These are phyloP conservation scores for Lysandra coridon DNA, from an alignment of 2,888 invertebrate genomes.

Conservation along the genomic window DNA sequence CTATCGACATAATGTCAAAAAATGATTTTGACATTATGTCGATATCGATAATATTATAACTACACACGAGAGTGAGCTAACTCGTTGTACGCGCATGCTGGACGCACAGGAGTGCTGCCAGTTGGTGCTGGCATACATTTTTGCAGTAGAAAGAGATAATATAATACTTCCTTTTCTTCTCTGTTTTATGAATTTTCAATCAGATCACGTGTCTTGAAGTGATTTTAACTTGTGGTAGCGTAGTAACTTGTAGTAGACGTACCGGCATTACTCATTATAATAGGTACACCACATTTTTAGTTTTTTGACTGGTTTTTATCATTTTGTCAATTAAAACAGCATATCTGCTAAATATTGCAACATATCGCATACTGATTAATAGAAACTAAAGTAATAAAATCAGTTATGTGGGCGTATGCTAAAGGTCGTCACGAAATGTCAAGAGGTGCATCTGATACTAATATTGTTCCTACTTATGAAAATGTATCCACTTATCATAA, in stretches of 20 bases:
- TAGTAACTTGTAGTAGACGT: too few species aligned
- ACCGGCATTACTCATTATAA: too few species aligned
- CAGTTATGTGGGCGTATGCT: neutral
- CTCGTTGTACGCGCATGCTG: too few species aligned
- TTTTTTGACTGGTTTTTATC: neutral
- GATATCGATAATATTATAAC: too few species aligned
- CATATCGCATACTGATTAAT: neutral
- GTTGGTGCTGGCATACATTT: too few species aligned
- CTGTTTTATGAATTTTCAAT: neutral
- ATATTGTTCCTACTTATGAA: constrained; percentile 7
- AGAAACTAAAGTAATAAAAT: constrained; percentile 18
- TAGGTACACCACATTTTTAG: too few species aligned
- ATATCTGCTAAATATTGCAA: neutral
- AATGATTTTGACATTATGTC: too few species aligned
- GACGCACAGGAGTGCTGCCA: too few species aligned
- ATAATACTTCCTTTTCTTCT: neutral
- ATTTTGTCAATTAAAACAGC: neutral
- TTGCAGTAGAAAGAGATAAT: too few species aligned
- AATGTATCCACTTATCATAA: neutral
- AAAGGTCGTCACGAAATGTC: constrained; percentile 17
- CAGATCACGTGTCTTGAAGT: neutral
- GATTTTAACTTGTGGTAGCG: neutral
- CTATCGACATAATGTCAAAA: too few species aligned
- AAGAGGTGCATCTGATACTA: neutral
- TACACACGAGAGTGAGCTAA: too few species aligned